Evolutionary conservation across 2,888 invertebrate genomes (phyloP), one percentile per base, ranked within the genome.

Genomic region (Campoletis raptor): DNA sequence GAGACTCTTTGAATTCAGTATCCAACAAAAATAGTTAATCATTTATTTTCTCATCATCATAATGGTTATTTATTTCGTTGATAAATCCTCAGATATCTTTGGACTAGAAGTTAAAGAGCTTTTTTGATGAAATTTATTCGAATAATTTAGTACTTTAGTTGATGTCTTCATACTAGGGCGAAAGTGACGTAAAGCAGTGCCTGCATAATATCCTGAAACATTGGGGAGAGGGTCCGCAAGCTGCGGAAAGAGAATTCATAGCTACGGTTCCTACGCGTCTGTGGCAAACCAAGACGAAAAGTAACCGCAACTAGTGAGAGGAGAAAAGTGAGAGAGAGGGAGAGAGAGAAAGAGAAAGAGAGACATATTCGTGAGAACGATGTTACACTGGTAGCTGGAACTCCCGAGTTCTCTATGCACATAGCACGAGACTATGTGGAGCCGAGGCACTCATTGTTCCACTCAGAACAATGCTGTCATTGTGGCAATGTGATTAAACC

Each of bases 401-500:
- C 52, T 73, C 52, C 21, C n/a, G 21, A 45, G 76, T 45, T 70
- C 61, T 64, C 40, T 61, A 70, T 76, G 21, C 61, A 30, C 21
- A 77, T 67, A 81, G 45, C 18, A n/a, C 15, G 40, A 30, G 61
- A 72, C 74, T 61, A n/a, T 45, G 61, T 21, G 18, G 42, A 69
- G 73, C 57, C 73, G 85, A 48, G 83, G 42, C 52, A 66, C 57
- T 89, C 85, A 91, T 92, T 92, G 91, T 92, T 90, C 89, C 81
- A 48, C 85, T 52, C 74, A 85, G 90, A 92, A 92, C 92, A 92
- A 92, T 92, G 89, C 90, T 89, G 89, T 90, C 91, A 92, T 92
- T 92, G 91, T 91, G 90, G 89, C 90, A 87, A 91, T 91, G 91
- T 91, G 91, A 92, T 92, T 92, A 92, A 91, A 90, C 89, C 89